Evolutionary conservation across 2,797 vertebrate genomes (phyloP).

Genomic region (Pangasius djambal): DNA sequence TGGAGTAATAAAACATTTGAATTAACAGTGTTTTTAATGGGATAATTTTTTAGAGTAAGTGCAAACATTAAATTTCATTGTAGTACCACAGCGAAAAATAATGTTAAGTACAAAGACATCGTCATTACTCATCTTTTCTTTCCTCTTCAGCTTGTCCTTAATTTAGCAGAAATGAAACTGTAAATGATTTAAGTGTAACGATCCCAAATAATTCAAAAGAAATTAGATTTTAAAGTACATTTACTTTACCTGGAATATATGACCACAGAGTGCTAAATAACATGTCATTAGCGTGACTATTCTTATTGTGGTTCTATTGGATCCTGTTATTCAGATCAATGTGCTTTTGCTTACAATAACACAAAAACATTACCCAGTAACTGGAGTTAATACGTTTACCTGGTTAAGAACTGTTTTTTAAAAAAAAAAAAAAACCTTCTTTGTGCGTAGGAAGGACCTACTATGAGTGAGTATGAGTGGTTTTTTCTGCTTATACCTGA

Average conservation of each 20-base stretch:
- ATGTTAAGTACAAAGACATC: background rate
- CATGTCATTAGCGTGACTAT: background rate
- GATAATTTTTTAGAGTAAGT: background rate
- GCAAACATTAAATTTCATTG: background rate
- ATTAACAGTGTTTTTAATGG: background rate
- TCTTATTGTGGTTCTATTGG: background rate
- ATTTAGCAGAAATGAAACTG: background rate
- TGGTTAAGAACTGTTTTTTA: background rate
- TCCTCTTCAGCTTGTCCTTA: background rate
- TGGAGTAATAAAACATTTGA: background rate
- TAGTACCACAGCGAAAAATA: background rate
- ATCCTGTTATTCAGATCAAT: background rate
- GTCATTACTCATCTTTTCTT: background rate
- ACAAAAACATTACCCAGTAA: background rate
- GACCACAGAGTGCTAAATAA: background rate
- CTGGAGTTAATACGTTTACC: background rate
- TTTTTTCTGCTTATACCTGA: background rate
- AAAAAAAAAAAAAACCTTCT: background rate
- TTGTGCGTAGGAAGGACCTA: background rate
- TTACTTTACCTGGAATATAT: background rate
- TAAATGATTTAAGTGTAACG: background rate
- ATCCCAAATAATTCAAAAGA: background rate
- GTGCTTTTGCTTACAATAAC: background rate
- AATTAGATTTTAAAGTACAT: background rate
- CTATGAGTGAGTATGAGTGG: background rate